Conservation (phyloP, 2,113 vertebrate species). For the Tragelaphus buxtoni region DNA sequence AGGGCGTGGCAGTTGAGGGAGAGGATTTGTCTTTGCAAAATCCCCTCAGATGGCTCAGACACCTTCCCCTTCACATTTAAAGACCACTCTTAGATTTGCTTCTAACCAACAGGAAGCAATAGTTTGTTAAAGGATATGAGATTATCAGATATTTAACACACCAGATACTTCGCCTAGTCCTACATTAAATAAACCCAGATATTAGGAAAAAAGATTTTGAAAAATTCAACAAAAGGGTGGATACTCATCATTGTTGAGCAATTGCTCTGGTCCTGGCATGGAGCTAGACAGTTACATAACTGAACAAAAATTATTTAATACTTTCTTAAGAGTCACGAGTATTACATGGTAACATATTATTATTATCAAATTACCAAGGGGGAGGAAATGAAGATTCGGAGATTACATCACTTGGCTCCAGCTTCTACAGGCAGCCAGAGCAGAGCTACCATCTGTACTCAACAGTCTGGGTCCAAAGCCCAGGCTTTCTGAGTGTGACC, state of each 20-base stretch:
- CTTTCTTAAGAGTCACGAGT: neutral
- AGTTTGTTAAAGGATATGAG: neutral
- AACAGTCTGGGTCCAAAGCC: neutral
- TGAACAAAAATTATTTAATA: conserved; percentile 6
- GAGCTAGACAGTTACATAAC: neutral
- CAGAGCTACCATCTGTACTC: neutral
- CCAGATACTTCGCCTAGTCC: neutral
- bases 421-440: neutral
- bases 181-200: neutral
- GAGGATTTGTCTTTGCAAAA: neutral
- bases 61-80: neutral
- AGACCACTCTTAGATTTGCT: neutral
- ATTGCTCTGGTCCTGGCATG: neutral
- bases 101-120: neutral
- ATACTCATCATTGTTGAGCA: neutral
- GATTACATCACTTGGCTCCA: neutral
- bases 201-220: neutral
- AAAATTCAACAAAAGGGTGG: neutral
- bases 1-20: accelerated
- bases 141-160: neutral
- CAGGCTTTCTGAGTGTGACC: neutral
- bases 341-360: neutral
- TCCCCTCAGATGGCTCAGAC: neutral
- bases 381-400: neutral
- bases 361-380: neutral